Evolutionary conservation across 1,140 invertebrate genomes (phyloP).

Genomic region (Watersipora subatra): DNA sequence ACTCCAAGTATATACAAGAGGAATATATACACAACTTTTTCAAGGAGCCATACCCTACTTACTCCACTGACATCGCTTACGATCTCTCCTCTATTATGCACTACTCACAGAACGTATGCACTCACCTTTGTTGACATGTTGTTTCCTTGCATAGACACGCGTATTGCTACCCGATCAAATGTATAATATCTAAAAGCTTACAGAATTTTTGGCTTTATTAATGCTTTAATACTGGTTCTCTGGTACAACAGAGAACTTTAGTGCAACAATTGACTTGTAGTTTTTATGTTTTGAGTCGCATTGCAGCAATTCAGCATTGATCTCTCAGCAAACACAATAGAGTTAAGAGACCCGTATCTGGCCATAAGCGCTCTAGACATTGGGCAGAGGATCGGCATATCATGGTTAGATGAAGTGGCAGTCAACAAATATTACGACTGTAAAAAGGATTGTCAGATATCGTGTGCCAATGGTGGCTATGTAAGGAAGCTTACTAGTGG

Average conservation of each 20-base stretch:
- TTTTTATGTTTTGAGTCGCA: background rate
- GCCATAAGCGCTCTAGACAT: background rate
- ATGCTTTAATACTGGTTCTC: too few relatives aligned
- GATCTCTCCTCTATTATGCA: slow-evolving; percentile 89
- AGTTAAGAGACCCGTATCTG: background rate
- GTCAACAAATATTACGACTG: background rate
- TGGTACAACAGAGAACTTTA: too few relatives aligned
- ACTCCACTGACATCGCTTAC: slow-evolving; percentile 55
- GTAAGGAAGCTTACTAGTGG: background rate
- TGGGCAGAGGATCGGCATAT: background rate
- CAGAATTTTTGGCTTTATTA: too few relatives aligned
- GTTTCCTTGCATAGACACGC: too few relatives aligned
- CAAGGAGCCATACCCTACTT: background rate
- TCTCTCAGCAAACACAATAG: background rate
- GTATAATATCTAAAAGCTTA: too few relatives aligned
- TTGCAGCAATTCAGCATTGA: background rate
- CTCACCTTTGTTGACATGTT: too few relatives aligned
- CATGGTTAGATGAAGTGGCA: background rate
- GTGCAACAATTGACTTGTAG: too few relatives aligned
- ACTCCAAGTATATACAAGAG: slow-evolving; percentile 1
- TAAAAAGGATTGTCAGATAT: background rate
- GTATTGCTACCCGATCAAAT: too few relatives aligned
- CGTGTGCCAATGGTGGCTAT: background rate
- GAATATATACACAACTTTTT: background rate
- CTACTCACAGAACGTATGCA: slow-evolving; percentile 45